Evolutionary conservation across 2,888 invertebrate genomes (phyloP), one percentile per base, ranked within the genome.

Genomic region (Caenorhabditis sinica): DNA sequence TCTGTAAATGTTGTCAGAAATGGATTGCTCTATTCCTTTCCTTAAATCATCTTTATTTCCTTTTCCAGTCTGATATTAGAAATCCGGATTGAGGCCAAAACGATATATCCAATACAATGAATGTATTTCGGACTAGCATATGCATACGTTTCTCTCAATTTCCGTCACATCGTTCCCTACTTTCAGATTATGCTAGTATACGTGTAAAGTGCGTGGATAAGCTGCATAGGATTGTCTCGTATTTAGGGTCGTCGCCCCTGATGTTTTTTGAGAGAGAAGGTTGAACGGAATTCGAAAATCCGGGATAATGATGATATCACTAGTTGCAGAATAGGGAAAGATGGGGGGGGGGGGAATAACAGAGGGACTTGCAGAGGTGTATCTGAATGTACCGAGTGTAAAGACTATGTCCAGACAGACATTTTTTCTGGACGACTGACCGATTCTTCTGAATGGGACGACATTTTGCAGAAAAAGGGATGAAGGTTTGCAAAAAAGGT

Each of bases 131-230:
- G 69, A 53, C 69, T 69, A 69, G 36, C 20, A 17, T 36, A 36
- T 36, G 40, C 40, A 40, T 33, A 45, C 63, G 63, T 40, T 40
- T 68, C 28, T 33, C 69, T 36, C 17, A n/a, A 60, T 72, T 72
- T 72, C 72, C 43, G 36, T 75, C 65, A 65, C 11, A 49, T 40
- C 23, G 58, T 65, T 43, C 45, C 49, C 43, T 66, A n/a, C 45
- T 51, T 36, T 30, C 36, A 25, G 23, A 30, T 30, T 45, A 51
- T 61, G 63, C 68, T 68, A 49, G 76, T 75, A 15, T 75, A 36
- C 75, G 75, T 75, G 66, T 65, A 75, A 72, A 79, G 71, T 71
- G 63, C 71, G 71, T 53, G 79, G 79, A 71, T 79, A 63, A 79
- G 63, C 63, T 28, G 15, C 20, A 60, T 71, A 15, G 23, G 63